Percentiles rank a stretch among this genome's conserved stretches.
Conservation (phyloP, 1,140 invertebrate species). For the Zaprionus ghesquierei region DNA sequence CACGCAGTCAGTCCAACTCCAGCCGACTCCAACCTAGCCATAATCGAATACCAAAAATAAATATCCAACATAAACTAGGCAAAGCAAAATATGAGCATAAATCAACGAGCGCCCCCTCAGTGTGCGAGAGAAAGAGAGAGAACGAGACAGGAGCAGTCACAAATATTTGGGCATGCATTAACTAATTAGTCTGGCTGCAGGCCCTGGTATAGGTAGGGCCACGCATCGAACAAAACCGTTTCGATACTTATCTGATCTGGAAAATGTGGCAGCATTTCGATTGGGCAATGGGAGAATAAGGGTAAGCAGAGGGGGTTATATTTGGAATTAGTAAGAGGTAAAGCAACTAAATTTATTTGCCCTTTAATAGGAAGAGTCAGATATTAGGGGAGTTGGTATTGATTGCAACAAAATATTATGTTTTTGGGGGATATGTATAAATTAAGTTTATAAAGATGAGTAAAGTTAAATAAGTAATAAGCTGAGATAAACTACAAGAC, state of each 20-base stretch:
- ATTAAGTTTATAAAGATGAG: background rate
- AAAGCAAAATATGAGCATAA: slow-evolving; percentile 70
- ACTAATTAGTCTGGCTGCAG: slow-evolving; percentile 59
- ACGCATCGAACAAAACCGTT: background rate
- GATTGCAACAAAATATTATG: too few species aligned
- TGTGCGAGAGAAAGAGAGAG: slow-evolving; percentile 1
- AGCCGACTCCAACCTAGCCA: slow-evolving; percentile 15
- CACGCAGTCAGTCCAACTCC: background rate
- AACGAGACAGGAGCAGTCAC: slow-evolving; percentile 25
- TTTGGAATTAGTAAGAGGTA: background rate
- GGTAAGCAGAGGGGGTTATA: background rate
- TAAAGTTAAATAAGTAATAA: too few species aligned
- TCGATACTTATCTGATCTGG: slow-evolving; percentile 29
- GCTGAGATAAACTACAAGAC: too few species aligned
- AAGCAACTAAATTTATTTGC: background rate
- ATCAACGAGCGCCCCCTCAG: slow-evolving; percentile 46
- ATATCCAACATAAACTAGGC: slow-evolving; percentile 18
- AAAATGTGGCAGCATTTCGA: slow-evolving; percentile 8
- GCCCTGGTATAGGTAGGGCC: background rate
- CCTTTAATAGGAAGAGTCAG: background rate
- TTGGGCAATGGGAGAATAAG: background rate
- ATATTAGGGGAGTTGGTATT: background rate
- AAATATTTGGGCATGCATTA: slow-evolving; percentile 55
- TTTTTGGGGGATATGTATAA: too few species aligned
- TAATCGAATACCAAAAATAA: slow-evolving; percentile 39